Conservation (phyloP, 2,888 invertebrate genomes). For the Cephus nigrinus region DNA sequence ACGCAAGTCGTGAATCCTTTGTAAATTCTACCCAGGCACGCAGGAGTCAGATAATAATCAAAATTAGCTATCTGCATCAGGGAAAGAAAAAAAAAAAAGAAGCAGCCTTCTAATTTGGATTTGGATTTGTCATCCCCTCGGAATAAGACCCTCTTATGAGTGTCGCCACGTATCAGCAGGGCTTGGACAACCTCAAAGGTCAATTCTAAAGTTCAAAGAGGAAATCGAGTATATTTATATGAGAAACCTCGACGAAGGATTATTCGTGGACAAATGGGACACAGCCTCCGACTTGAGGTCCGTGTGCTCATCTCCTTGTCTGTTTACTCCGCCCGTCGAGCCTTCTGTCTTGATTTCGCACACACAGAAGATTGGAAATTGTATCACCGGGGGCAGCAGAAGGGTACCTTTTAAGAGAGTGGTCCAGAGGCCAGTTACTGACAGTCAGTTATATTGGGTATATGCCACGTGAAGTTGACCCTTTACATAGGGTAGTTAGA, state of each 20-base stretch:
- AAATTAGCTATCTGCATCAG: not conserved
- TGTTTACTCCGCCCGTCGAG: constrained; percentile 5
- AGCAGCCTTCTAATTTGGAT: not conserved
- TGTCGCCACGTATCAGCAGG: not conserved
- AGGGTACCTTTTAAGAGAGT: not conserved
- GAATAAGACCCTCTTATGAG: not conserved
- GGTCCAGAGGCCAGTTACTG: not conserved
- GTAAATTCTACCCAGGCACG: not conserved
- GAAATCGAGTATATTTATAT: not conserved
- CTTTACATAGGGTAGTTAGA: not conserved
- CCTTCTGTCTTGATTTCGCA: not conserved
- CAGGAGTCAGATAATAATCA: not conserved
- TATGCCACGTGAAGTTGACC: not conserved
- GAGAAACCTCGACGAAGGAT: not conserved
- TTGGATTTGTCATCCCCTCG: not conserved
- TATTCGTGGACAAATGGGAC: constrained; percentile 29
- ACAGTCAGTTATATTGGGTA: not conserved
- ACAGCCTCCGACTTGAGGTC: constrained; percentile 6
- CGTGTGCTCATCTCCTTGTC: not conserved
- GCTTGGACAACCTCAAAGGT: constrained; percentile 23
- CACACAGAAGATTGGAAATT: not conserved
- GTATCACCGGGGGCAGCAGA: not conserved
- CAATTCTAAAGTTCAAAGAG: constrained; percentile 13
- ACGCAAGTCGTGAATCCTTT: not conserved
- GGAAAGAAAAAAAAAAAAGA: not conserved